phyloP scores from a whole-genome alignment of 2,113 vertebrate genomes.

The Lepus timidus region DNA sequence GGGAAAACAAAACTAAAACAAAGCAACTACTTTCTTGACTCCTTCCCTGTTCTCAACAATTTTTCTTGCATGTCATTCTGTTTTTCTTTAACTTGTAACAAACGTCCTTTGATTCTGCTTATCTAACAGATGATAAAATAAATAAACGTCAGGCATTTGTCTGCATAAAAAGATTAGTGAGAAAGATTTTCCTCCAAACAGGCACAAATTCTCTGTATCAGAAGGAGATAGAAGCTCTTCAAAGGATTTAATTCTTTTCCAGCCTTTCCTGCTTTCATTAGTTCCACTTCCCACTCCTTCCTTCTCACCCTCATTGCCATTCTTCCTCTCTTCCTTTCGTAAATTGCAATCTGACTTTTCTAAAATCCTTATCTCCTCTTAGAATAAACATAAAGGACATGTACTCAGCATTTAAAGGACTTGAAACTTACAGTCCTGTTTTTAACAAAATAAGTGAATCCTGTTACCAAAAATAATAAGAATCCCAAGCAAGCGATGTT shows the following conservation, averaged over 20 bases:
- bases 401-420: not conserved
- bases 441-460: not conserved
- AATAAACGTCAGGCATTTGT: not conserved
- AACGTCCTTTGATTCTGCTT: not conserved
- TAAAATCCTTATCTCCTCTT: not conserved
- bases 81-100: slow-evolving; percentile 9
- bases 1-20: not conserved
- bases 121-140: slow-evolving; percentile 40
- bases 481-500: not conserved
- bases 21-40: not conserved
- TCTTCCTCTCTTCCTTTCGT: not conserved
- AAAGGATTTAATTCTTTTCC: not conserved
- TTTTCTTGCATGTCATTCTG: not conserved
- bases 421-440: not conserved
- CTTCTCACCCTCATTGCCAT: not conserved
- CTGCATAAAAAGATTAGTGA: slow-evolving; percentile 26
- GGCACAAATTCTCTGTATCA: not conserved
- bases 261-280: not conserved
- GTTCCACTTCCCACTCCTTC: too few relatives aligned
- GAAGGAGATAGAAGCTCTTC: not conserved
- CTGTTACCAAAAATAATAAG: not conserved
- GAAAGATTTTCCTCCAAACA: not conserved
- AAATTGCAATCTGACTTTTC: not conserved
- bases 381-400: not conserved
- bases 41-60: not conserved